These are phyloP conservation scores for Gobio occitaniae DNA, from an alignment of 2,797 vertebrate species.

Conservation along the genomic window DNA sequence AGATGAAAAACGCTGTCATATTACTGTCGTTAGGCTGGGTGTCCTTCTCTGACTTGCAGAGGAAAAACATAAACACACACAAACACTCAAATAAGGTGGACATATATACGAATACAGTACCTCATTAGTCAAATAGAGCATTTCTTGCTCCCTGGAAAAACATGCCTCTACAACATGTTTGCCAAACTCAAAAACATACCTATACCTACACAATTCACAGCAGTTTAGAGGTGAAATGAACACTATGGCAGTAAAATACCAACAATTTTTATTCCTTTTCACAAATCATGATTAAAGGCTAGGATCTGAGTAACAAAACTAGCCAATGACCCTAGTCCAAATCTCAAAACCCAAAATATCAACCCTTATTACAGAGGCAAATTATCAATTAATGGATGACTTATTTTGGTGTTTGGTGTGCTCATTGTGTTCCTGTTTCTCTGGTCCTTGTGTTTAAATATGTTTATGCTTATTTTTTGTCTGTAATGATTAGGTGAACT, in stretches of 20 bases:
- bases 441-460: too few relatives aligned
- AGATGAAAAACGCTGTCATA: slow-evolving; percentile 78
- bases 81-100: background rate
- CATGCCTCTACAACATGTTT: background rate
- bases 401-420: too few relatives aligned
- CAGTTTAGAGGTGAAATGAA: background rate
- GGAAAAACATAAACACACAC: slow-evolving; percentile 16
- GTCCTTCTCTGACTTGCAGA: slow-evolving; percentile 30
- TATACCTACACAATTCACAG: background rate
- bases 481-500: too few relatives aligned
- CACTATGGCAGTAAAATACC: background rate
- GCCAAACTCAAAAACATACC: background rate
- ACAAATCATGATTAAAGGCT: background rate
- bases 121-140: slow-evolving; percentile 3
- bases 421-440: too few relatives aligned
- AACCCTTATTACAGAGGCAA: too few relatives aligned
- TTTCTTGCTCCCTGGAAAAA: background rate
- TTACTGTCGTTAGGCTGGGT: slow-evolving; percentile 61
- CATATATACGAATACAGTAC: background rate
- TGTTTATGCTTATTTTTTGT: too few relatives aligned
- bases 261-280: background rate
- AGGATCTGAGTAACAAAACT: background rate
- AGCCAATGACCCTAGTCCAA: background rate
- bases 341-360: background rate
- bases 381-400: too few relatives aligned